Base-by-base conservation (phyloP, 1,140 invertebrate species). In the Drosophila sturtevanti region DNA sequence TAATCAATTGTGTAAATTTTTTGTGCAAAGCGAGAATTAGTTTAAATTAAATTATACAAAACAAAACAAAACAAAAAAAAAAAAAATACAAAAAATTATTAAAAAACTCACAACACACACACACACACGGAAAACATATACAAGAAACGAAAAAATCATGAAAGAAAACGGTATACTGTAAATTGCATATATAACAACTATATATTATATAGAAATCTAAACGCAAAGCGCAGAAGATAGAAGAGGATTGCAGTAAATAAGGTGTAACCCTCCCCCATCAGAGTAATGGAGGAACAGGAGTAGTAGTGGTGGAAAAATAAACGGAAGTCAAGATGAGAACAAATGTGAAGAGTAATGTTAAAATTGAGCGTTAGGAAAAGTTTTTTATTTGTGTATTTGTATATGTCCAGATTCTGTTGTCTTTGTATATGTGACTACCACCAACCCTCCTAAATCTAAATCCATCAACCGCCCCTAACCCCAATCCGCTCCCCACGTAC, bases 1-100 rank as follows among this genome's bases (percentile, higher is more conserved):
- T 82, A 89, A 89, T 89, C 89, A 87, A 89, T 76, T 89, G 82
- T 87, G 77, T 89, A 87, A 89, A 87, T 84, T 87, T 48, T 77
- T 73, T 82, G 81, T 86, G 78, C 82, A 81, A 85, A 80, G 81
- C 75, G 79, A 84, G 72, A 68, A 71, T 84, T 87, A 87, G 84
- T 80, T 89, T 87, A 87, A 87, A 89, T 87, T 87, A 87, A 76
- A 76, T 74, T 74, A 79, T 79, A 86, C 60, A 72, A 81, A 67
- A 71, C 31, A 60, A 59, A 34, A 63, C 38, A 38, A 62, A 37
- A 61, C 63, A 37, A 65, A 64, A 77, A 21, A 65, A 69, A 67
- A 71, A 48, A 71, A 71, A 63, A 66, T 54, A 72, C 22, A 56
- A 24, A 69, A 68, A 67, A 35, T 41, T 56, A 54, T 16, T n/a